phyloP scores from a whole-genome alignment of 1,140 invertebrate species.

The Diorhabda carinulata region DNA sequence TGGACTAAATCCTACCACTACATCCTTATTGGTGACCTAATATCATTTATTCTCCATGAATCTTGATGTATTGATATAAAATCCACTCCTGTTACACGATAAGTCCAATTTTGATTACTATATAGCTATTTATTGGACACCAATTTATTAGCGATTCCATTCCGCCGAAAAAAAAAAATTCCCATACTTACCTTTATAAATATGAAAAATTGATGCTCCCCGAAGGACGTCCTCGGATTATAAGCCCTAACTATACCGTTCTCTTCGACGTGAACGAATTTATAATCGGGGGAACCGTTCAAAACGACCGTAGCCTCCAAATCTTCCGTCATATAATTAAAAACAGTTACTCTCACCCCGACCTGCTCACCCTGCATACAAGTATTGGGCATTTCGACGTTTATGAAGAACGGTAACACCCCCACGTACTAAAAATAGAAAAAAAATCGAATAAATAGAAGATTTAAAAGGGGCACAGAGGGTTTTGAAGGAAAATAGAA shows the following conservation, averaged over 20 bases:
- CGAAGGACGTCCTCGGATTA: slow-evolving; percentile 80
- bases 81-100: too few species aligned
- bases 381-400: slow-evolving; percentile 83
- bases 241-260: slow-evolving; percentile 82
- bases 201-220: slow-evolving; percentile 91
- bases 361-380: slow-evolving; percentile 91
- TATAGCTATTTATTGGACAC: too few species aligned
- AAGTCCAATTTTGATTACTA: too few species aligned
- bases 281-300: slow-evolving; percentile 80
- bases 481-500: too few species aligned
- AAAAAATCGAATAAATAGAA: too few species aligned
- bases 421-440: slow-evolving; percentile 63
- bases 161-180: neutral
- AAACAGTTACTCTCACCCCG: slow-evolving; percentile 85
- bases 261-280: slow-evolving; percentile 91
- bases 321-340: slow-evolving; percentile 85
- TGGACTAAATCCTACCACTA: too few species aligned
- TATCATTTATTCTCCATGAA: too few species aligned
- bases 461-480: too few species aligned
- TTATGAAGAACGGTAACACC: slow-evolving; percentile 88
- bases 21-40: too few species aligned
- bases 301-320: slow-evolving; percentile 84
- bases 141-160: neutral
- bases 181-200: slow-evolving; percentile 58
- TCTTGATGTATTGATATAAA: too few species aligned